Base-by-base conservation (phyloP, 2,113 vertebrate species). In the Tragelaphus buxtoni region DNA sequence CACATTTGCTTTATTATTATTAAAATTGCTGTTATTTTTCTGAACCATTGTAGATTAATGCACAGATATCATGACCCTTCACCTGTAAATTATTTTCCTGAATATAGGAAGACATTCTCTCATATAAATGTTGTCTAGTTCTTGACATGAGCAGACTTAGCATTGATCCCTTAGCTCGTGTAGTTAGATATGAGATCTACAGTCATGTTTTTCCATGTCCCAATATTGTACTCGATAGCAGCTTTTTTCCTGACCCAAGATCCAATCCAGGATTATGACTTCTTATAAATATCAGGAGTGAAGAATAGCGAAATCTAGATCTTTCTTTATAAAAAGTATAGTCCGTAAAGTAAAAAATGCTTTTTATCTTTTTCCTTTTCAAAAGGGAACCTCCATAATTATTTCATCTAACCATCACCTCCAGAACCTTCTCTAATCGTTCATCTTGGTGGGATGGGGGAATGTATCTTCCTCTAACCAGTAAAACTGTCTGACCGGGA, bases 301-400 rank as follows among this genome's bases (percentile, higher is more conserved):
- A 74, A 58, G 49, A 79, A 55, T 7, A 60, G 26, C 24, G 49
- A 30, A 7, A 49, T 76, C 13, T 61, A 61, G 22, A 17, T 72
- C 20, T 93, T 85, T 81, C 69, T 63, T 80, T 84, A 51, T 45
- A 69, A 61, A 83, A 97, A 26, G n/a, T 81, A 81, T 81, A 81
- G 20, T 81, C 51, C 32, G 35, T 14, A 14, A 81, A n/a, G 20
- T 80, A 32, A 45, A 65, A 76, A 69, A 32, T 20, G 35, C 7
- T 35, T 58, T 80, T 60, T 47, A 22, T 55, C n/a, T 82, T 79
- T 53, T 55, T 55, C 53, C 28, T 26, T 22, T 84, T 88, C n/a
- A 30, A 26, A 82, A 56, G 90, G 32, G 32, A 91, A 47, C 63
- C 17, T 30, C 6, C 0, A 0, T 56, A 45, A 55, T 61, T 10